Conservation (phyloP, 2,888 invertebrate species). For the Microctonus aethiopoides region DNA sequence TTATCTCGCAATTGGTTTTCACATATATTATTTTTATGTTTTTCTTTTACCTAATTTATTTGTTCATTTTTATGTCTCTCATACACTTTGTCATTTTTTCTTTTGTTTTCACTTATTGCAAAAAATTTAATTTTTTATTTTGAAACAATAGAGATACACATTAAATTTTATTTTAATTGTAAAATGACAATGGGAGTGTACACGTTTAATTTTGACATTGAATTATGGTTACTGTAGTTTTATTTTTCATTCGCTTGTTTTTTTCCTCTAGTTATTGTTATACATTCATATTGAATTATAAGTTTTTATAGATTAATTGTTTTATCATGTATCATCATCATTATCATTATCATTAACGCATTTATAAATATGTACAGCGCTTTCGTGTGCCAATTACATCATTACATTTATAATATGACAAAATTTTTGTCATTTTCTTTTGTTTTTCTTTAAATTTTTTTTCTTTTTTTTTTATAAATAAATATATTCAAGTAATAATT, state of each 20-base stretch:
- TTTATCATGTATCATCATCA: background rate
- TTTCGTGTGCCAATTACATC: background rate
- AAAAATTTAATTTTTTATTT: background rate
- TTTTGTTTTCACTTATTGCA: background rate
- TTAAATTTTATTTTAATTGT: background rate
- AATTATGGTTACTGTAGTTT: background rate
- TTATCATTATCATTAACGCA: background rate
- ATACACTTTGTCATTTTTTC: slow-evolving; percentile 24
- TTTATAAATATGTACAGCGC: background rate
- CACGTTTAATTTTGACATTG: background rate
- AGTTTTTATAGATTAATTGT: background rate
- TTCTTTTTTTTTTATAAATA: slow-evolving; percentile 26
- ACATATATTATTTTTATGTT: background rate
- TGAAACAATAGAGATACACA: background rate
- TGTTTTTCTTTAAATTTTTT: slow-evolving; percentile 4
- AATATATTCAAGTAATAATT: slow-evolving; percentile 32
- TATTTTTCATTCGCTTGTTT: background rate
- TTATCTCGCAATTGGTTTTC: slow-evolving; percentile 8
- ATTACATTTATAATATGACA: background rate
- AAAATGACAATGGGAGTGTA: background rate
- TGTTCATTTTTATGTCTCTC: slow-evolving; percentile 21
- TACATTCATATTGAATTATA: background rate
- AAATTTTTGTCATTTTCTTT: background rate
- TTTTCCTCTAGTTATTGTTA: background rate
- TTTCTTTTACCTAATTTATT: slow-evolving; percentile 11